These are phyloP conservation scores for Cantharis flavilabris DNA, from an alignment of 2,888 invertebrate species.

Conservation along the genomic window DNA sequence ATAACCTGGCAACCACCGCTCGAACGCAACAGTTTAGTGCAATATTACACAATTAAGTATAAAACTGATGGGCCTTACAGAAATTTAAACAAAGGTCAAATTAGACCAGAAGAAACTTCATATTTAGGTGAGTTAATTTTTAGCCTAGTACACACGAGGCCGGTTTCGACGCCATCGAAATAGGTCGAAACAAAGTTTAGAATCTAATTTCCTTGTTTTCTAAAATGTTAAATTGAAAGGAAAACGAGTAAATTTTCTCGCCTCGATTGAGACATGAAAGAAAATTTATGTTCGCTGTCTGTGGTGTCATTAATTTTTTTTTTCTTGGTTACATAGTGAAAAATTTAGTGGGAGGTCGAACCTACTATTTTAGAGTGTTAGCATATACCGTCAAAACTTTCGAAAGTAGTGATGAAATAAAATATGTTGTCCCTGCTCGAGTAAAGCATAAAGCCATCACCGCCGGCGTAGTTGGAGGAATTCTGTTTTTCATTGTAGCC, in stretches of 20 bases:
- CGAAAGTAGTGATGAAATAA: constrained; percentile 86
- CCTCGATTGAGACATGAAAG: neutral
- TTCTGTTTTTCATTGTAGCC: constrained; percentile 96
- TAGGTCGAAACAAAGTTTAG: neutral
- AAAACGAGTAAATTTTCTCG: neutral
- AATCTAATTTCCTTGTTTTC: neutral
- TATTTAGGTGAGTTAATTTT: constrained; percentile 70
- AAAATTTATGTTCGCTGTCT: neutral
- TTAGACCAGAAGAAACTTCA: constrained; percentile 86
- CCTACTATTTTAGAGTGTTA: constrained; percentile 89
- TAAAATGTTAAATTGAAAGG: neutral
- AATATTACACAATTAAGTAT: constrained; percentile 91
- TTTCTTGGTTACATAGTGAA: constrained; percentile 67
- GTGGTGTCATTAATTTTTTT: neutral
- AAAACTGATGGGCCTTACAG: constrained; percentile 89
- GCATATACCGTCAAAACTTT: constrained; percentile 86
- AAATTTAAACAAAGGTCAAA: constrained; percentile 84
- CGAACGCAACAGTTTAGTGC: constrained; percentile 79
- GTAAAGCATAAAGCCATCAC: constrained; percentile 95
- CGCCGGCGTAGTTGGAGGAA: constrained; percentile 94
- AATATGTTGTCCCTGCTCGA: constrained; percentile 86
- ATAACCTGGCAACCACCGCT: constrained; percentile 88
- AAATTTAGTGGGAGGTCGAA: constrained; percentile 87
- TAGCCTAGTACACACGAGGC: neutral
- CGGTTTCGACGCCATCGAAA: neutral